Evolutionary conservation across 1,140 invertebrate genomes (phyloP).

Genomic region (Zaprionus camerounensis): DNA sequence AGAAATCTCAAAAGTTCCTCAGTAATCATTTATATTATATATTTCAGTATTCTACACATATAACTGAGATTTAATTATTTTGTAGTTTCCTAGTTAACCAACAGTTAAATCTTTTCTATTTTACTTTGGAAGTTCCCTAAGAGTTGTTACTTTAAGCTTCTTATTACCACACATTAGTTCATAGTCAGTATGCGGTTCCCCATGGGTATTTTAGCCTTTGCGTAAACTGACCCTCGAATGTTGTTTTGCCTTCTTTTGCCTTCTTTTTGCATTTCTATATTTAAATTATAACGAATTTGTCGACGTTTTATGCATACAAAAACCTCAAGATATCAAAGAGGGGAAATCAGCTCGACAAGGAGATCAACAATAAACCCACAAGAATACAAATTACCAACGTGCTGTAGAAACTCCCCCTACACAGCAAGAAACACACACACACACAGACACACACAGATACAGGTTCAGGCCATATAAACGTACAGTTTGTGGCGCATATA

Average conservation of each 20-base stretch:
- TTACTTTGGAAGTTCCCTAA: background rate
- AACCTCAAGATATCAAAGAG: constrained; percentile 50
- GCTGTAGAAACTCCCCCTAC: constrained; percentile 17
- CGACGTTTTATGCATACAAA: constrained; percentile 46
- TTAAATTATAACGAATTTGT: constrained; percentile 63
- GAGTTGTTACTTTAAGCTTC: background rate
- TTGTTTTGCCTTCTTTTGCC: background rate
- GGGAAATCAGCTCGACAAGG: constrained; percentile 55
- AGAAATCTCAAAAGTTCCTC: no score
- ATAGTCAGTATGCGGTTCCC: background rate
- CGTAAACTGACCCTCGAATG: constrained; percentile 1
- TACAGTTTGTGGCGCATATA: constrained; percentile 80
- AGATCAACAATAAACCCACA: constrained; percentile 77
- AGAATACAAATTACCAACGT: constrained; percentile 77
- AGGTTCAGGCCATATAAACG: constrained; percentile 69
- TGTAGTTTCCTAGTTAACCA: background rate
- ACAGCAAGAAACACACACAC: constrained; percentile 18
- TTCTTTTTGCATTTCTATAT: constrained; percentile 3
- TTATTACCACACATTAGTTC: background rate
- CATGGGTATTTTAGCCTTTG: background rate
- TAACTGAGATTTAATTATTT: background rate
- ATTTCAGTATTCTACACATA: background rate
- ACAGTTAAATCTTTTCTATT: background rate
- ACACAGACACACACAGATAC: constrained; percentile 1
- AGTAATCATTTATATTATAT: background rate